Evolutionary conservation across 23 tunicate species (phyloP).

Genomic region (Oikopleura vanhoeffeni): DNA sequence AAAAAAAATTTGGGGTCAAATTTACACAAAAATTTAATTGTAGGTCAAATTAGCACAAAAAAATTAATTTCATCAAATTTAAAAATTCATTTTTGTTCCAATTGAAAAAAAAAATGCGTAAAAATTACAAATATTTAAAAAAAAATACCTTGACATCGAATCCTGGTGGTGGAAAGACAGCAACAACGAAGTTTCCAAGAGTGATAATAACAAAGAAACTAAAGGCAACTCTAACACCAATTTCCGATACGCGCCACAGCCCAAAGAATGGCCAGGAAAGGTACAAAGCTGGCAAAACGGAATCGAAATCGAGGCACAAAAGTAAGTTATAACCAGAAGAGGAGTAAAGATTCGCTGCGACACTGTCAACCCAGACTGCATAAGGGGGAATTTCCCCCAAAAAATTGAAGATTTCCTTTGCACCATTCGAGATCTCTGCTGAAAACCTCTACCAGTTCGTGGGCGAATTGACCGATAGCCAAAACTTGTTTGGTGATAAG

Average conservation of each 20-base stretch:
- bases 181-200: conserved; percentile 55
- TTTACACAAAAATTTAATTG: no score
- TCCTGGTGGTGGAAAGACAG: conserved; percentile 78
- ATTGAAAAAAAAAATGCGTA: no score
- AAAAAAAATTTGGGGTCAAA: no score
- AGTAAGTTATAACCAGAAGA: conserved; percentile 78
- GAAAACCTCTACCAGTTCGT: conserved; percentile 88
- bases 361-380: conserved; percentile 71
- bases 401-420: conserved; percentile 93
- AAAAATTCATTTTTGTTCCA: no score
- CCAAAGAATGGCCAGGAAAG: no score
- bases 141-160: conserved; percentile 57
- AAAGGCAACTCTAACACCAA: conserved; percentile 80
- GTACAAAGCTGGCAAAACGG: conserved; percentile 97
- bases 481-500: no score
- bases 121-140: no score
- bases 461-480: conserved; percentile 91
- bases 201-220: conserved; percentile 69
- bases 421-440: conserved; percentile 87
- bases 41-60: no score
- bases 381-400: conserved; percentile 84
- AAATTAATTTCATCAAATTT: no score
- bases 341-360: conserved; percentile 74
- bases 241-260: conserved; percentile 87
- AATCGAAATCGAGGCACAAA: conserved; percentile 72